Conservation (phyloP, 2,113 vertebrate genomes). For the Xyliphius kryptos region DNA sequence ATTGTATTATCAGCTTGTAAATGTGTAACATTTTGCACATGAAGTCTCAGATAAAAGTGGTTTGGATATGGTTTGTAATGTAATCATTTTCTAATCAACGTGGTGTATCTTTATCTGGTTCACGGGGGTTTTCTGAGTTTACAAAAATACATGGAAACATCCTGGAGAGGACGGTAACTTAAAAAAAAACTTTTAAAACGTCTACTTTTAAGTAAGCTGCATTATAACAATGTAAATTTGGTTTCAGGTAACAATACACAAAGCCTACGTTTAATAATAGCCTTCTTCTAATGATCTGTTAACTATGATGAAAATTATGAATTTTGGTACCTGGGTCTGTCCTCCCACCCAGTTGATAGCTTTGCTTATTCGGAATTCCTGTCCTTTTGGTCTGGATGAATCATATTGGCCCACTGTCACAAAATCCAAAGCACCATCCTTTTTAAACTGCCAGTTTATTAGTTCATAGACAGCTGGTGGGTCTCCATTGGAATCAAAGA, state of each 20-base stretch:
- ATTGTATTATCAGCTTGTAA: no score
- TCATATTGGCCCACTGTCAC: constrained; percentile 56
- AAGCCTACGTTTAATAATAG: not conserved
- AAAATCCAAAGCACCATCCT: constrained; percentile 39
- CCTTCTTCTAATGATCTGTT: not conserved
- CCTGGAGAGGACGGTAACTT: no score
- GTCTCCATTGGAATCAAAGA: constrained; percentile 60
- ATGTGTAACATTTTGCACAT: not conserved
- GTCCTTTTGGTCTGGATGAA: constrained; percentile 45
- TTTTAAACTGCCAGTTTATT: constrained; percentile 56
- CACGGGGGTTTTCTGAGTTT: no score
- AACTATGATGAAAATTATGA: no score
- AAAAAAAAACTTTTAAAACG: no score
- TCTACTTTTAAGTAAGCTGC: no score
- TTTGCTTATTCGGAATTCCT: constrained; percentile 46
- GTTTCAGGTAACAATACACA: not conserved
- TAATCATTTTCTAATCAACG: no score
- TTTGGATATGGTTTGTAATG: no score
- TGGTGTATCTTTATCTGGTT: no score
- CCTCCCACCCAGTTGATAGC: constrained; percentile 50
- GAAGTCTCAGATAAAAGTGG: no score
- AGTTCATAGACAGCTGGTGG: constrained; percentile 58
- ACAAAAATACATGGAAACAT: no score
- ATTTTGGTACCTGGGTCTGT: constrained; percentile 39
- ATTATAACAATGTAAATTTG: no score